phyloP scores from a whole-genome alignment of 2,888 invertebrate species.

The Drosophila hamatofila region DNA sequence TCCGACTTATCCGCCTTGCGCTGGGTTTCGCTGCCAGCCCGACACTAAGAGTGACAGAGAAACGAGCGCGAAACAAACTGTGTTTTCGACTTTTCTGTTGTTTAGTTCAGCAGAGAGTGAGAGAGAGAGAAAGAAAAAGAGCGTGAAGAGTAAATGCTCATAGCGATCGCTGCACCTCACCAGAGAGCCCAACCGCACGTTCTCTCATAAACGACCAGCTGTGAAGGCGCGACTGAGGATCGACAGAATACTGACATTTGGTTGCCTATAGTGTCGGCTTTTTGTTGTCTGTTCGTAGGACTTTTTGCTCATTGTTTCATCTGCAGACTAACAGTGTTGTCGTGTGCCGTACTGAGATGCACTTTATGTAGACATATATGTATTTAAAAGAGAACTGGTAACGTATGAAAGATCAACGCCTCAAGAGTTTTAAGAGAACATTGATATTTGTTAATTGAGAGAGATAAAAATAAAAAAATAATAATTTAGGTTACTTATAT shows the following conservation, averaged over 20 bases:
- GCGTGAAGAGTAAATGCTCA: neutral
- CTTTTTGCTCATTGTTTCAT: neutral
- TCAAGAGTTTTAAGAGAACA: neutral
- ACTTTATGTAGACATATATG: neutral
- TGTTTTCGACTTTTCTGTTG: slow-evolving; percentile 21
- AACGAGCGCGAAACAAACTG: slow-evolving; percentile 29
- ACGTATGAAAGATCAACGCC: neutral
- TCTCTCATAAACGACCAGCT: neutral
- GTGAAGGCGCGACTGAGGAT: neutral
- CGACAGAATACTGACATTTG: neutral
- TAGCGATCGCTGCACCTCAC: slow-evolving; percentile 10
- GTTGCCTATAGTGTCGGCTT: neutral
- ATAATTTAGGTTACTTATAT: too few species aligned
- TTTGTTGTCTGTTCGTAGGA: neutral
- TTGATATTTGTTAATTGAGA: neutral
- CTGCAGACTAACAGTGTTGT: neutral
- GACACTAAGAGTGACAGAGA: slow-evolving; percentile 36
- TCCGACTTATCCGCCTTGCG: slow-evolving; percentile 46
- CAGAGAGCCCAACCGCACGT: neutral
- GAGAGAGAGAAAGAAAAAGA: neutral
- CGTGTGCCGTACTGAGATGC: slow-evolving; percentile 7
- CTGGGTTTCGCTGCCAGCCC: slow-evolving; percentile 47
- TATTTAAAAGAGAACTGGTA: neutral
- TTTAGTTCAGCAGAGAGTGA: neutral
- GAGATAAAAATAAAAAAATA: too few species aligned